Evolutionary conservation across 2,797 vertebrate genomes (phyloP).

Genomic region (Florisuga fusca): DNA sequence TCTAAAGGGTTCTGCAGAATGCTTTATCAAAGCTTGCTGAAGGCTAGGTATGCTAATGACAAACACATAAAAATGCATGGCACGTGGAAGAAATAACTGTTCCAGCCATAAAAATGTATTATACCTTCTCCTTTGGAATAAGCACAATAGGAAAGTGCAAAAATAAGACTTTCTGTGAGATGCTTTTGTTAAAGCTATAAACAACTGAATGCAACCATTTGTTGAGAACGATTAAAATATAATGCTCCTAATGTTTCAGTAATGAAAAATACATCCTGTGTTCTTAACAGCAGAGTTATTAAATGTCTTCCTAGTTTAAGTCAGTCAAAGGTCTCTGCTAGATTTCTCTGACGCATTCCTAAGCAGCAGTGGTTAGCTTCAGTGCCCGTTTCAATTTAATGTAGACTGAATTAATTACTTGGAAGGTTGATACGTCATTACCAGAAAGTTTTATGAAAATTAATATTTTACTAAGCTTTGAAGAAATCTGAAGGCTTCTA

Average conservation of each 20-base stretch:
- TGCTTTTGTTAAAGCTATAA: conserved; percentile 22
- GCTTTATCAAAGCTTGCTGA: conserved; percentile 2
- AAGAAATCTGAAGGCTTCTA: background rate
- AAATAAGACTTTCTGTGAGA: background rate
- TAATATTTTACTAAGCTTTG: conserved; percentile 33
- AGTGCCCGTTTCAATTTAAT: background rate
- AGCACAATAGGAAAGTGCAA: background rate
- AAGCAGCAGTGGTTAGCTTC: conserved; percentile 1
- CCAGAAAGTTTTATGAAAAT: conserved; percentile 3
- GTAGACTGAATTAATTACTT: conserved; percentile 9
- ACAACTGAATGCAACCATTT: conserved; percentile 9
- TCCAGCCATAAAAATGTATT: conserved; percentile 26
- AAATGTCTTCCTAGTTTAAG: conserved; percentile 1
- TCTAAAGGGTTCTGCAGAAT: background rate
- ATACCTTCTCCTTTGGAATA: background rate
- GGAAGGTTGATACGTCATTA: background rate
- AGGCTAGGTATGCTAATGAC: conserved; percentile 6
- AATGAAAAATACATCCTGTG: conserved; percentile 43
- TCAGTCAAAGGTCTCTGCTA: conserved; percentile 8
- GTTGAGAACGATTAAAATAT: conserved; percentile 10
- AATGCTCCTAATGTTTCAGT: conserved; percentile 43
- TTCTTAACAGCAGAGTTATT: background rate
- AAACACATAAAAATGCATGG: background rate
- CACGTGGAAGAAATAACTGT: conserved; percentile 6
- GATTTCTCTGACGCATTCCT: background rate